These are phyloP conservation scores for Cosmorhoe ocellata DNA, from an alignment of 2,888 invertebrate species.

Conservation along the genomic window DNA sequence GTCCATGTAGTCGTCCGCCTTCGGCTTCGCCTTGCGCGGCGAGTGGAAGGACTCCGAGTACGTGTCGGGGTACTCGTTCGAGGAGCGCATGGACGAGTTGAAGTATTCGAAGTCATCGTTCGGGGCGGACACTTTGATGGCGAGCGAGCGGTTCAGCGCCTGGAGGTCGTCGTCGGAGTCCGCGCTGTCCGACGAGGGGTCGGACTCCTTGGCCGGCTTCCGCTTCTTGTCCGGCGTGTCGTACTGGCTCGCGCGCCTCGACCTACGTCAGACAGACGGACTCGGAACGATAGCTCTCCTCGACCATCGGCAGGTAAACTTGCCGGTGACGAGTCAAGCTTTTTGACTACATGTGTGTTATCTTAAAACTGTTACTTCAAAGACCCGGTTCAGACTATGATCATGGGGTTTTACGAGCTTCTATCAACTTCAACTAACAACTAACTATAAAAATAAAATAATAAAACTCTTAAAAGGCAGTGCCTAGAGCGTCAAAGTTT, in stretches of 20 bases:
- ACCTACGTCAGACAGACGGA: conserved; percentile 38
- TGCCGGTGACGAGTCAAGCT: no score
- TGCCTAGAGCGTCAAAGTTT: no score
- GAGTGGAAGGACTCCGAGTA: conserved; percentile 58
- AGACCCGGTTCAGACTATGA: no score
- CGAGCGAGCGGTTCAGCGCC: conserved; percentile 73
- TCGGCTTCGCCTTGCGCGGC: conserved; percentile 66
- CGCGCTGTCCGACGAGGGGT: conserved; percentile 70
- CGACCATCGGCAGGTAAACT: no score
- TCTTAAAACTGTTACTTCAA: no score
- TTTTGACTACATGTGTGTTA: no score
- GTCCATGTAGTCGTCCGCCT: conserved; percentile 78
- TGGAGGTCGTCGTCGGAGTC: conserved; percentile 78
- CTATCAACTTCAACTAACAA: no score
- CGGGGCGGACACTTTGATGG: conserved; percentile 80
- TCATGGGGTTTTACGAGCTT: no score
- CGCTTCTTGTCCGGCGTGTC: conserved; percentile 51
- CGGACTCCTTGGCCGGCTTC: conserved; percentile 45
- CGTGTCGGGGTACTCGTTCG: conserved; percentile 61
- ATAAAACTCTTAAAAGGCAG: no score
- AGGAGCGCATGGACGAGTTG: conserved; percentile 68
- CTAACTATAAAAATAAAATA: no score
- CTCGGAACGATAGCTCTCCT: no score
- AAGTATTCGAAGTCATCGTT: conserved; percentile 85
- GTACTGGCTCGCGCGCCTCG: conserved; percentile 45